phyloP scores from a whole-genome alignment of 2,113 vertebrate species.

The Acanthochromis polyacanthus region DNA sequence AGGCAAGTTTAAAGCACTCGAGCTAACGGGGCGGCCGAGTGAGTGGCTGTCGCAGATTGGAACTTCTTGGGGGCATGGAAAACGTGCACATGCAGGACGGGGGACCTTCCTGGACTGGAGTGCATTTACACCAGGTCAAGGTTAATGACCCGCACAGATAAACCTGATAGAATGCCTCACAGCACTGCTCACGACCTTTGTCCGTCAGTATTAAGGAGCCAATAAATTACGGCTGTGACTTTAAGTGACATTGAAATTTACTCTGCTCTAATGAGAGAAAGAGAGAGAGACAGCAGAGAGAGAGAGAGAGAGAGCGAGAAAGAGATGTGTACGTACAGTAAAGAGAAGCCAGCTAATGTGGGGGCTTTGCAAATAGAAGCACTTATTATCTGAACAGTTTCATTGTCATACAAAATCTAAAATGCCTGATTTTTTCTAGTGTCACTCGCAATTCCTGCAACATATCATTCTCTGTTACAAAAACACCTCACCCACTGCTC shows the following conservation, averaged over 20 bases:
- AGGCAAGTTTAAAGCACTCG: conserved; percentile 93
- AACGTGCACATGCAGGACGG: conserved; percentile 8
- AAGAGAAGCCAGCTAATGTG: neutral
- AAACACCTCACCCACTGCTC: neutral
- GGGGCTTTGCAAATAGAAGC: neutral
- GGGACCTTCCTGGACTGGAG: conserved; percentile 74
- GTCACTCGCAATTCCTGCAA: neutral
- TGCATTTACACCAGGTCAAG: conserved; percentile 84
- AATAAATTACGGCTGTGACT: conserved; percentile 86
- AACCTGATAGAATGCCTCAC: conserved; percentile 84
- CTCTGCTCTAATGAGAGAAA: conserved; percentile 71
- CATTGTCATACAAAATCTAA: neutral
- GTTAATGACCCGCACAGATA: conserved; percentile 84
- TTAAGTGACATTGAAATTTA: conserved; percentile 85
- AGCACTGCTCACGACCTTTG: conserved; percentile 81
- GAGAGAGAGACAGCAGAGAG: conserved; percentile 33
- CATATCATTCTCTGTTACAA: neutral
- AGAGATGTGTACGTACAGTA: neutral
- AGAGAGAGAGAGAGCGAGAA: neutral
- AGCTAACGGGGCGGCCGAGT: conserved; percentile 79
- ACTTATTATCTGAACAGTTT: neutral
- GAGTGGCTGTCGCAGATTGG: conserved; percentile 70
- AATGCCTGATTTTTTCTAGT: neutral
- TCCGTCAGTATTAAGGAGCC: conserved; percentile 83
- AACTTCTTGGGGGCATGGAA: conserved; percentile 83